These are phyloP conservation scores for Leucozona laternaria DNA, from an alignment of 2,888 invertebrate genomes.

Conservation along the genomic window DNA sequence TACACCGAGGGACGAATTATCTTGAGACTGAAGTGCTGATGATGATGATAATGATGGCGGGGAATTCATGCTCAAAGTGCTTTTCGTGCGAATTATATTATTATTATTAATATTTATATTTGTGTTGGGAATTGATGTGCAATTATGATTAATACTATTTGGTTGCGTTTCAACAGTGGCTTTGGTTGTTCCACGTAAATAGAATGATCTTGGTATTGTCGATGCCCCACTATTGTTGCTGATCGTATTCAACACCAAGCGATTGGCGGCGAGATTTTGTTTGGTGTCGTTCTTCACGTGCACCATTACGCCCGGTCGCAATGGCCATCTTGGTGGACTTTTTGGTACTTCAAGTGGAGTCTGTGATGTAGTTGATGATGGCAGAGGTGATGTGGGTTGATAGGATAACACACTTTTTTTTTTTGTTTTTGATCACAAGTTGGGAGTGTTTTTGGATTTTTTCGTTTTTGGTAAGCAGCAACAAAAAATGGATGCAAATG, in stretches of 20 bases:
- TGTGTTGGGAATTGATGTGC: slow-evolving; percentile 2
- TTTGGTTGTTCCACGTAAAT: slow-evolving; percentile 56
- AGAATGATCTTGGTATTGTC: slow-evolving; percentile 72
- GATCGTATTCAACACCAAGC: slow-evolving; percentile 78
- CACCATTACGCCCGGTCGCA: slow-evolving; percentile 94
- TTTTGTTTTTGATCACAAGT: background rate
- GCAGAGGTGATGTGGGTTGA: slow-evolving; percentile 78
- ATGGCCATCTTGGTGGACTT: slow-evolving; percentile 89
- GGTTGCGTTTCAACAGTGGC: slow-evolving; percentile 40
- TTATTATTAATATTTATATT: slow-evolving; percentile 16
- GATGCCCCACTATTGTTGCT: slow-evolving; percentile 41
- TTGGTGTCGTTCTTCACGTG: slow-evolving; percentile 91
- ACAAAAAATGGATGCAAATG: slow-evolving; percentile 36
- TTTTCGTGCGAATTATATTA: slow-evolving; percentile 52
- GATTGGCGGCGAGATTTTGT: slow-evolving; percentile 87
- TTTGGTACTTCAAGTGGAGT: slow-evolving; percentile 80
- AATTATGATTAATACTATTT: background rate
- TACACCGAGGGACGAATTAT: slow-evolving; percentile 30
- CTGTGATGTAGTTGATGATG: slow-evolving; percentile 75
- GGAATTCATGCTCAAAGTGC: slow-evolving; percentile 65
- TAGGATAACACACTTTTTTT: slow-evolving; percentile 81
- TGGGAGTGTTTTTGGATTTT: slow-evolving; percentile 15
- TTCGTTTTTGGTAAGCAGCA: slow-evolving; percentile 30
- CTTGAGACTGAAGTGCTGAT: slow-evolving; percentile 32
- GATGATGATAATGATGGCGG: slow-evolving; percentile 30